phyloP scores from a whole-genome alignment of 2,888 invertebrate species.

The Biston betularia region DNA sequence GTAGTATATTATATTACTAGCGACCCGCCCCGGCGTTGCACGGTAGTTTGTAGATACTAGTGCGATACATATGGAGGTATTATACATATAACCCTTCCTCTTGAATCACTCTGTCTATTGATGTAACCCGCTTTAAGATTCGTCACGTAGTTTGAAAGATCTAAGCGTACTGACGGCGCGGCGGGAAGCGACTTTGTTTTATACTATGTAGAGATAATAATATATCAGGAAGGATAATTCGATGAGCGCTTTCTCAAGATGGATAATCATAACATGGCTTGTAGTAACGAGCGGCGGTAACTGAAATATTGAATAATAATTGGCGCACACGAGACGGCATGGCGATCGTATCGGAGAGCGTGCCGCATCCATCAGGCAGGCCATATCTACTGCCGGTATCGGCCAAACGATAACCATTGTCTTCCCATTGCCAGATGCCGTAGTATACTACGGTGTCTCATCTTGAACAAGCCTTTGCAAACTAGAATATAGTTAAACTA shows the following conservation, averaged over 20 bases:
- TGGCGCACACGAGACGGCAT: constrained; percentile 75
- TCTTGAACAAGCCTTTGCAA: constrained; percentile 6
- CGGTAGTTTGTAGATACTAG: too few species aligned
- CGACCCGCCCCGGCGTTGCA: too few species aligned
- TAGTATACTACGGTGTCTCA: constrained; percentile 16
- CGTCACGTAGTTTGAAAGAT: too few species aligned
- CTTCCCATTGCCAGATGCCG: constrained; percentile 53
- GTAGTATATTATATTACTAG: too few species aligned
- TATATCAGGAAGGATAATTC: neutral
- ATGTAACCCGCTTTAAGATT: too few species aligned
- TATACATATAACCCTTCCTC: too few species aligned
- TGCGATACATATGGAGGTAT: too few species aligned
- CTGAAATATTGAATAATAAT: constrained; percentile 83
- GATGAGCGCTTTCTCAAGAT: constrained; percentile 11
- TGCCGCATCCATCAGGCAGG: constrained; percentile 82
- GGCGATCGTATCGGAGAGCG: constrained; percentile 80
- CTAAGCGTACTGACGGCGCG: too few species aligned
- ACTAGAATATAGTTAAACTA: neutral
- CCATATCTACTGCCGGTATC: constrained; percentile 74
- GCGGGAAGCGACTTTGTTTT: too few species aligned
- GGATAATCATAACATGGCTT: constrained; percentile 17
- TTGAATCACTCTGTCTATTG: too few species aligned
- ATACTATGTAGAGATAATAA: too few species aligned
- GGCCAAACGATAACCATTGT: constrained; percentile 80
- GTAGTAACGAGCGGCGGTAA: constrained; percentile 29